Evolutionary conservation across 2,113 vertebrate genomes (phyloP).

Genomic region (Orientallactaga bullata): DNA sequence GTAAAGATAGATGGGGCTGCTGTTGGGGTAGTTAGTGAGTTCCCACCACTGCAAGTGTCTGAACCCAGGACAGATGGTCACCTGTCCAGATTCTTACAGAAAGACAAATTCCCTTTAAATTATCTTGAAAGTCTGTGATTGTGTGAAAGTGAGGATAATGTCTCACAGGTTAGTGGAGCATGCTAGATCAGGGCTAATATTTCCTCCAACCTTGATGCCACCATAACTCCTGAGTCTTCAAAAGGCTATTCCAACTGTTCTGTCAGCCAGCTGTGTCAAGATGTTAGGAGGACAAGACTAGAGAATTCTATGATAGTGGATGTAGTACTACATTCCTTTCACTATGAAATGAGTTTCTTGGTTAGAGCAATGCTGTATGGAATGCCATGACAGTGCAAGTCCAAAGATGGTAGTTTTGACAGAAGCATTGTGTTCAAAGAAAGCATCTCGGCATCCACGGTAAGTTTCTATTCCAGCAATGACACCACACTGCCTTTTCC

Average conservation of each 20-base stretch:
- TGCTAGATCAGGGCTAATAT: background rate
- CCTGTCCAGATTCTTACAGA: background rate
- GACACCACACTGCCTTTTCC: background rate
- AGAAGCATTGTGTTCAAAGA: background rate
- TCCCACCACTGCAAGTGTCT: background rate
- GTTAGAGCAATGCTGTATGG: background rate
- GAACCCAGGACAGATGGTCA: background rate
- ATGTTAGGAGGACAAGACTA: background rate
- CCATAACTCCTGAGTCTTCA: background rate
- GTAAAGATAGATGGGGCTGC: background rate
- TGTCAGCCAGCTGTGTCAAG: background rate
- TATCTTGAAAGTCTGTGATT: conserved; percentile 8
- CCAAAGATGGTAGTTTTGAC: background rate
- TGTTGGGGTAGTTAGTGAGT: background rate
- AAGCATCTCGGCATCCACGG: background rate
- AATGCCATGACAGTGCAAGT: background rate
- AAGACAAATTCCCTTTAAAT: background rate
- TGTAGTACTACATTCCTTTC: background rate
- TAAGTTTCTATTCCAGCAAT: background rate
- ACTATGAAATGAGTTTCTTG: background rate
- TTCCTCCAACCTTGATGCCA: background rate
- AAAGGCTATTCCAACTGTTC: background rate
- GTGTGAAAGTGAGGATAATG: background rate
- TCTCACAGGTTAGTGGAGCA: background rate
- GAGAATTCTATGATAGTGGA: background rate